Evolutionary conservation across 2,797 vertebrate species (phyloP), one percentile per base, ranked within the genome.

Genomic region (Melanotaenia parkinsoni): DNA sequence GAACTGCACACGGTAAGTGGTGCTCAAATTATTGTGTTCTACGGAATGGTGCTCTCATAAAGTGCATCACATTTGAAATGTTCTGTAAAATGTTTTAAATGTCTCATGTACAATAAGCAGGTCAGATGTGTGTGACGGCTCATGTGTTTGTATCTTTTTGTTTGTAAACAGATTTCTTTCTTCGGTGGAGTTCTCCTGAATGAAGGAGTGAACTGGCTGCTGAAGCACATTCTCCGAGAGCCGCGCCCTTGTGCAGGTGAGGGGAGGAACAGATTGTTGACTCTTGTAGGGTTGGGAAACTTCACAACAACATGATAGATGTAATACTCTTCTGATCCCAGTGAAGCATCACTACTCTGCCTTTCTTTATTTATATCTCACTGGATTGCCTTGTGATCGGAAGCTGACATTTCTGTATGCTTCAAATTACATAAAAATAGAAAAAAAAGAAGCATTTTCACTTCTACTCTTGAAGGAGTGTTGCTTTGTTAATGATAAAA

Each of bases 1-100:
- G 98, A 99, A 79, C 95, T 99, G 80, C 98, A 99, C 94, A 99
- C 97, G 80, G 98, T 99, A 83, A 96, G 98, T 93, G 47, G 18
- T 70, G 63, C 69, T 72, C 58, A 47, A 32, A 14, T 24, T 59
- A 61, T 4, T 66, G 60, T 28, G 9, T n/a, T 13, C 0, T n/a
- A 50, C 47, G 22, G 9, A 50, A 9, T 11, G 11, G 9, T 47
- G 45, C 7, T 47, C 20, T 47, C 45, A 47, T 47, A 20, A 50
- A n/a, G 47, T 50, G 47, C n/a, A 22, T 50, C 9, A 20, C 3
- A 8, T 22, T 50, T 22, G 11, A 50, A 50, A 22, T 50, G 6
- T 16, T 4, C 40, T 16, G 4, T 43, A 43, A 43, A 30, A 53
- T 10, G 24, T 63, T 37, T 13, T 12, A 26, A 0, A 20, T 28